These are phyloP conservation scores for Aphrocallistes beatrix DNA, from an alignment of 37 sponge, comb jelly and placozoan genomes.

Conservation along the genomic window DNA sequence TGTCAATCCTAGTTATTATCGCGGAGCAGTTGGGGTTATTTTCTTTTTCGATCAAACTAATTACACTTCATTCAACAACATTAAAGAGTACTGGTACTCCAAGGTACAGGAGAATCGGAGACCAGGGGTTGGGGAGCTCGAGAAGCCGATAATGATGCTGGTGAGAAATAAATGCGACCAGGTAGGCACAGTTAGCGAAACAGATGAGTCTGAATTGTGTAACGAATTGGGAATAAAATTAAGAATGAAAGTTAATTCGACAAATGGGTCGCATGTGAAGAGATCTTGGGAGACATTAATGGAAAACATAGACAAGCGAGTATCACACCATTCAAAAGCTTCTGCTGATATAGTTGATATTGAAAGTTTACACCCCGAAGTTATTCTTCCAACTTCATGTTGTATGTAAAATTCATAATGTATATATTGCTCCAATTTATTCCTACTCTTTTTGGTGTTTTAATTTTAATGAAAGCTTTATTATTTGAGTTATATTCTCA, in stretches of 20 bases:
- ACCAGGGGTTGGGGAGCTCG: not conserved
- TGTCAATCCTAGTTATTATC: not conserved
- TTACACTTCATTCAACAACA: not conserved
- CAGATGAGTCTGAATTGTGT: not conserved
- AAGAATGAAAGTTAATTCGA: not conserved
- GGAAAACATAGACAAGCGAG: not conserved
- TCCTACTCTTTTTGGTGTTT: too few species aligned
- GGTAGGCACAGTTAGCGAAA: not conserved
- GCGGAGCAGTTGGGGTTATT: not conserved
- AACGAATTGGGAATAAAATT: not conserved
- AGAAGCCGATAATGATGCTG: not conserved
- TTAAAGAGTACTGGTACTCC: not conserved
- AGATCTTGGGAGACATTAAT: not conserved
- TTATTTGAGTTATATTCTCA: too few species aligned
- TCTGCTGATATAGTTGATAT: too few species aligned
- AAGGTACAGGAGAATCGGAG: not conserved
- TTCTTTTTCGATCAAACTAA: slow-evolving; percentile 9
- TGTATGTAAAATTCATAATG: too few species aligned
- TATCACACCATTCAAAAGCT: not conserved
- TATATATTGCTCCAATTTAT: too few species aligned
- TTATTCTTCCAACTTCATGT: too few species aligned
- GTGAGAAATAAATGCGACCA: slow-evolving; percentile 15
- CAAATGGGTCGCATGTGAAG: not conserved
- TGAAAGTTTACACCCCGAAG: too few species aligned
- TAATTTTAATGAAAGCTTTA: too few species aligned